phyloP scores from a whole-genome alignment of 2,888 invertebrate species.

The Heliconius ethilla region DNA sequence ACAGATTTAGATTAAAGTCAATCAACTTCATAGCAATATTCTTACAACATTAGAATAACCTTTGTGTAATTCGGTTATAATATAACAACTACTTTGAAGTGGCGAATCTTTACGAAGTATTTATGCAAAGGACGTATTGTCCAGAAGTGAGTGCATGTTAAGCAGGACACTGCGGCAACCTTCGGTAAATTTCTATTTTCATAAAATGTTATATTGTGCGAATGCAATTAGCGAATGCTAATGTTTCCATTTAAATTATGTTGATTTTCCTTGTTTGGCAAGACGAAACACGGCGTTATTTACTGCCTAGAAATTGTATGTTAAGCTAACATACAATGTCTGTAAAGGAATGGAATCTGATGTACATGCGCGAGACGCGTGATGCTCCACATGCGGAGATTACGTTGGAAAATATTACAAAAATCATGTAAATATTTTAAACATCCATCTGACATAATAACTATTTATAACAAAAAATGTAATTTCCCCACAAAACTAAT shows the following conservation, averaged over 20 bases:
- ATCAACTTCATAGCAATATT: too few relatives aligned
- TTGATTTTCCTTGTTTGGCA: too few relatives aligned
- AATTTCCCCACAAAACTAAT: background rate
- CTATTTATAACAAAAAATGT: conserved; percentile 16
- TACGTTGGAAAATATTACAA: background rate
- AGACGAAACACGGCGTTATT: background rate
- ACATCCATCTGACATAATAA: background rate
- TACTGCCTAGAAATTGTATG: background rate
- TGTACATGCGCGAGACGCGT: background rate
- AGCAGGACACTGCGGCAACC: too few relatives aligned
- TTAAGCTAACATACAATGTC: background rate
- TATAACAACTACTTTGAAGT: too few relatives aligned
- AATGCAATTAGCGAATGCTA: too few relatives aligned
- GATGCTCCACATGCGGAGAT: background rate
- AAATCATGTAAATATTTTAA: background rate
- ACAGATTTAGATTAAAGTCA: too few relatives aligned
- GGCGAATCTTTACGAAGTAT: background rate
- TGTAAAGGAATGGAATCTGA: background rate
- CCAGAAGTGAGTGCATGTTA: background rate
- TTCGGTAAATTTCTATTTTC: too few relatives aligned
- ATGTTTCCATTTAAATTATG: too few relatives aligned
- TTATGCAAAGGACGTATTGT: too few relatives aligned
- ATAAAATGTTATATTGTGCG: too few relatives aligned
- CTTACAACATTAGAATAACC: too few relatives aligned
- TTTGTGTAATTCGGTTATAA: too few relatives aligned